These are phyloP conservation scores for Rhizomys pruinosus DNA, from an alignment of 2,113 vertebrate species.

Conservation along the genomic window DNA sequence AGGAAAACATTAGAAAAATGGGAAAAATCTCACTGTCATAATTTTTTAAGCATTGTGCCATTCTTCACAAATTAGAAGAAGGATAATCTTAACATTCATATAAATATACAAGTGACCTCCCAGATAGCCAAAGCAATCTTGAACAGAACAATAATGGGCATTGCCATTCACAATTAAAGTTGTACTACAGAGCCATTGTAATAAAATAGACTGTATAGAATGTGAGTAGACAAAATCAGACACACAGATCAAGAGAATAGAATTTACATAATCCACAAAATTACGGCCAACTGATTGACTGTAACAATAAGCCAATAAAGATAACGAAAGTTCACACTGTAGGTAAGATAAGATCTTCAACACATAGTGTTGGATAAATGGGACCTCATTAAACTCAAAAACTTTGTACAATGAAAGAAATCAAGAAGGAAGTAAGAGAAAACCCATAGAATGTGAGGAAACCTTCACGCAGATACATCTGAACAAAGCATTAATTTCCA, in stretches of 20 bases:
- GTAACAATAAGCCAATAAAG: too few relatives aligned
- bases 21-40: neutral
- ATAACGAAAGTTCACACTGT: neutral
- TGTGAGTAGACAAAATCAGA: neutral
- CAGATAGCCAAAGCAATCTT: neutral
- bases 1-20: neutral
- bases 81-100: neutral
- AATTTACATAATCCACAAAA: neutral
- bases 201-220: neutral
- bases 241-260: neutral
- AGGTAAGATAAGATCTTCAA: neutral
- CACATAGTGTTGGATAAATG: neutral
- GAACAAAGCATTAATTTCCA: too few relatives aligned
- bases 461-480: too few relatives aligned
- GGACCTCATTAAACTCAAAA: too few relatives aligned
- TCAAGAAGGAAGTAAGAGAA: too few relatives aligned
- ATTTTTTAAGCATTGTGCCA: neutral
- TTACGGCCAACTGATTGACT: neutral
- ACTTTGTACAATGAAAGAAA: too few relatives aligned
- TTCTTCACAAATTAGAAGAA: too few relatives aligned
- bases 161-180: neutral
- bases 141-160: neutral
- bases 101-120: too few relatives aligned
- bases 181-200: too few relatives aligned
- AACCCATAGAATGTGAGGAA: too few relatives aligned